These are phyloP conservation scores for Nicator chloris DNA, from an alignment of 2,113 vertebrate species.

Conservation along the genomic window DNA sequence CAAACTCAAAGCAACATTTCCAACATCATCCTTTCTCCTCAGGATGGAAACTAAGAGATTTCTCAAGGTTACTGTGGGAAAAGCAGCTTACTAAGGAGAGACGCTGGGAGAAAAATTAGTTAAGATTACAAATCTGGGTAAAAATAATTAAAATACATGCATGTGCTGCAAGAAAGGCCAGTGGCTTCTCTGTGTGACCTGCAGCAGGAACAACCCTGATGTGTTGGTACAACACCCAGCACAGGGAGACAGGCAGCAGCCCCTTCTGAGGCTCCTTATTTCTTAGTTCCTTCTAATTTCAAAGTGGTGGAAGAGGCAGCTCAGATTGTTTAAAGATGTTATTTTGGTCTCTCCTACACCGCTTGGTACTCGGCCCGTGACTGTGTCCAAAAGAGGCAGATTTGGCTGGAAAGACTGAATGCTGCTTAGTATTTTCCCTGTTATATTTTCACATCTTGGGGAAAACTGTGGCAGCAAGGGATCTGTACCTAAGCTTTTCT, in stretches of 20 bases:
- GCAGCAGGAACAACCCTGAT: neutral
- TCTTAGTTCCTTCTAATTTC: neutral
- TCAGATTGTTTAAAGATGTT: conserved; percentile 15
- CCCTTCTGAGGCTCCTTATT: neutral
- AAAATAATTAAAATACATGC: neutral
- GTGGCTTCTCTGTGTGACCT: neutral
- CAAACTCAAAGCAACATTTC: neutral
- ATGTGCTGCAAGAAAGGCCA: neutral
- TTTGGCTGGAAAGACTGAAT: conserved; percentile 31
- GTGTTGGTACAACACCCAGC: neutral
- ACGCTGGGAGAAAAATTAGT: neutral
- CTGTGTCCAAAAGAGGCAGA: conserved; percentile 23
- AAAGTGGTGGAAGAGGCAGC: neutral
- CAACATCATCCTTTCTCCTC: neutral
- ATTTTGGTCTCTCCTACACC: neutral
- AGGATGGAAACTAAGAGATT: neutral
- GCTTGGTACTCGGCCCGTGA: neutral
- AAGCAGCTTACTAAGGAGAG: neutral
- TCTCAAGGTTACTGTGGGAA: neutral
- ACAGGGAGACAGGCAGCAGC: neutral
- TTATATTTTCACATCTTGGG: conserved; percentile 19
- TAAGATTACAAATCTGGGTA: neutral
- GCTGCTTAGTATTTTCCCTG: conserved; percentile 27
- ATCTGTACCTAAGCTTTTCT: conserved; percentile 37
- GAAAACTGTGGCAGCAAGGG: conserved; percentile 3